Conservation (phyloP, 1,140 invertebrate species). For the Goniozus legneri region DNA sequence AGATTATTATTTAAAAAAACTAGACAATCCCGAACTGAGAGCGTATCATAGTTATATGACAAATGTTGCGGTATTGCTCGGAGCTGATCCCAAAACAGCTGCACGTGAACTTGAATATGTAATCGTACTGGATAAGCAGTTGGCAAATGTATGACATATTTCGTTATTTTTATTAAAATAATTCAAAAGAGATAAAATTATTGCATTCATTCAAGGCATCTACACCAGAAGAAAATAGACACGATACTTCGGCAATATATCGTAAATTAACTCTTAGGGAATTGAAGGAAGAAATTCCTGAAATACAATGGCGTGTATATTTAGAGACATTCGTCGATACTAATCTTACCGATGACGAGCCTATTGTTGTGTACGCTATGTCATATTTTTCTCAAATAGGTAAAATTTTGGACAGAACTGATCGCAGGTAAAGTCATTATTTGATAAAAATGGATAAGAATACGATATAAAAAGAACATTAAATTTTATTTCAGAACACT, state of each 20-base stretch:
- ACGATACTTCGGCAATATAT: constrained; percentile 78
- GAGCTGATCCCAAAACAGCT: constrained; percentile 64
- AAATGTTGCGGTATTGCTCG: constrained; percentile 69
- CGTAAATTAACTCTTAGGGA: constrained; percentile 65
- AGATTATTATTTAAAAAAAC: constrained; percentile 77
- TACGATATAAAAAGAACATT: background rate
- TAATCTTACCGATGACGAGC: constrained; percentile 65
- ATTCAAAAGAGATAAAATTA: too few relatives aligned
- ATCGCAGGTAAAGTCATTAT: constrained; percentile 57
- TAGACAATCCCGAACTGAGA: constrained; percentile 62
- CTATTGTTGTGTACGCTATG: constrained; percentile 76
- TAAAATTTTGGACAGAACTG: constrained; percentile 64
- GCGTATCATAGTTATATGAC: constrained; percentile 80
- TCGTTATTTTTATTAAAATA: background rate
- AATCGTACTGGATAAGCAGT: constrained; percentile 70
- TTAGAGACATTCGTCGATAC: constrained; percentile 66
- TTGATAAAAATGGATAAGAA: background rate
- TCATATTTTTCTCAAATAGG: constrained; percentile 78
- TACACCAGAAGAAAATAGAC: constrained; percentile 74
- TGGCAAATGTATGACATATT: constrained; percentile 67
- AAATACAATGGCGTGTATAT: constrained; percentile 77
- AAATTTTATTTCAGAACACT: constrained; percentile 60
- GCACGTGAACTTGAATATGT: constrained; percentile 65
- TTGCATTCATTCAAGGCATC: constrained; percentile 58
- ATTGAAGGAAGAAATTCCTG: constrained; percentile 65